Base-by-base conservation (phyloP, 2,797 vertebrate genomes). In the Gallinago solitaria region DNA sequence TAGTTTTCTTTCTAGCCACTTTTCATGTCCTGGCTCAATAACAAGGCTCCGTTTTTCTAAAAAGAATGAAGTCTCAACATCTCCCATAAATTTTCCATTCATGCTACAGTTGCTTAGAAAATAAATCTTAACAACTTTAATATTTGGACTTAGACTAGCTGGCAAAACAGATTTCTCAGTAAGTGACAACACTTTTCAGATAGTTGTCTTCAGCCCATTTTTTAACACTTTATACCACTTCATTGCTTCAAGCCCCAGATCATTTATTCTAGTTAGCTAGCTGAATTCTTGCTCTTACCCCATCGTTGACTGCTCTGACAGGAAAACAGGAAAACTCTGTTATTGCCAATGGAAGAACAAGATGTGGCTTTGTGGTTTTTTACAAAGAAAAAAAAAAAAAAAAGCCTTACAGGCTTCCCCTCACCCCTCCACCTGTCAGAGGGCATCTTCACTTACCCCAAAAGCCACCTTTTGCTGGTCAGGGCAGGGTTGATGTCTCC, bases 121-220 rank as follows among this genome's bases (percentile, higher is more conserved):
- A 28, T 53, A 69, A 39, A 39, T 37, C 45, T 69, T 79, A 95
- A 87, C 61, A 75, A 87, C 39, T 83, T 88, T 91, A 97, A 90
- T 95, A 91, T 90, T 93, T 95, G 90, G 90, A 89, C 50, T 88
- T 85, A 69, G 9, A 84, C 74, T 96, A 93, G 61, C 78, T 95
- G 60, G 94, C 86, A 96, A 77, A 89, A 45, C 71, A 88, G 82
- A 76, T 89, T 84, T 93, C 83, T 93, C 86, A 89, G 88, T 82
- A 96, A 96, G 80, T 90, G 91, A 95, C 93, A 95, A 95, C 86
- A 91, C 93, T 89, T 96, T 63, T 95, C 81, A 87, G 30, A 91
- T 28, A 77, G 83, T 71, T 95, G 80, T 94, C 83, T 92, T 93
- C 93, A 96, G 81, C 86, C 68, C 92, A 87, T 94, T 95, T 96